Evolutionary conservation across 2,888 invertebrate genomes (phyloP).

Genomic region (Metacarcinus magister): DNA sequence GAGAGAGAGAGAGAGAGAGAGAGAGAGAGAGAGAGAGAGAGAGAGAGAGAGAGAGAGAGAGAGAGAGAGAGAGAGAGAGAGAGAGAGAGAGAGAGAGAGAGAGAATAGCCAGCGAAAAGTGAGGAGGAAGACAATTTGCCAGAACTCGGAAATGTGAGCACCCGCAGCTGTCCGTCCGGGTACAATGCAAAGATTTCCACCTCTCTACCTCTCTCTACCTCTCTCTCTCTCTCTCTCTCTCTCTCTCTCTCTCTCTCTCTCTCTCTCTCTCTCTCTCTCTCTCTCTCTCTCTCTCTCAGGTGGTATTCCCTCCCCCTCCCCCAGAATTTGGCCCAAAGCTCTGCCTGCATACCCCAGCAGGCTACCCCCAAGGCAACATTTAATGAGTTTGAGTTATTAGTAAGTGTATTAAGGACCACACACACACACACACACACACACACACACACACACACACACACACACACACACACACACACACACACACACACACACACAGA

Average conservation of each 20-base stretch:
- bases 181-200: neutral
- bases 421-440: too few relatives aligned
- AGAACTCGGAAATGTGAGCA: neutral
- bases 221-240: slow-evolving; percentile 36
- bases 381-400: too few relatives aligned
- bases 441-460: too few relatives aligned
- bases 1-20: slow-evolving; percentile 31
- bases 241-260: neutral
- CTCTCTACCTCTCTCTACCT: too few relatives aligned
- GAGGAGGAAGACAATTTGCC: slow-evolving; percentile 29
- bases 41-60: slow-evolving; percentile 7
- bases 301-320: neutral
- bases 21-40: slow-evolving; percentile 15
- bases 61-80: too few relatives aligned
- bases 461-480: too few relatives aligned
- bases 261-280: slow-evolving; percentile 31
- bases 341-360: too few relatives aligned
- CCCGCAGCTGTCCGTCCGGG: slow-evolving; percentile 9
- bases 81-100: slow-evolving; percentile 26
- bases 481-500: too few relatives aligned
- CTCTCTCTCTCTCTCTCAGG: neutral
- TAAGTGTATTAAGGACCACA: too few relatives aligned
- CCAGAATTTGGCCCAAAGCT: neutral
- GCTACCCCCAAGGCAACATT: too few relatives aligned
- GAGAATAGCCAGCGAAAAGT: neutral